Evolutionary conservation across 2,888 invertebrate species (phyloP).

Genomic region (Odontocerum albicorne): DNA sequence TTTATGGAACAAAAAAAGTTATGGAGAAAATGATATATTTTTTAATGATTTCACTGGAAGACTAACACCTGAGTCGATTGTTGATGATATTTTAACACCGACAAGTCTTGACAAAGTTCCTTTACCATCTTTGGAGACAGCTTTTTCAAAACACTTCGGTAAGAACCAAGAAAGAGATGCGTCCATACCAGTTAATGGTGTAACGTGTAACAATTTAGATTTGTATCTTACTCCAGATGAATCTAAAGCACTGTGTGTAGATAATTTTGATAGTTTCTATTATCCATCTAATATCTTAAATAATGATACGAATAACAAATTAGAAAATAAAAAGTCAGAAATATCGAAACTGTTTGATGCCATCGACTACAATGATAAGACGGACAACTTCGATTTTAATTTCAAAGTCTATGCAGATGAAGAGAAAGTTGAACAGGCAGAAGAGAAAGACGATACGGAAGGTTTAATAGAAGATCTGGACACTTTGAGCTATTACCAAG

Average conservation of each 20-base stretch:
- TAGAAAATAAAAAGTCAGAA: conserved; percentile 16
- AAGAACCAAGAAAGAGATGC: conserved; percentile 26
- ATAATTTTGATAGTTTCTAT: conserved; percentile 52
- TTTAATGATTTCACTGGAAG: conserved; percentile 22
- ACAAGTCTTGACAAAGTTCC: conserved; percentile 19
- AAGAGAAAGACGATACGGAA: conserved; percentile 14
- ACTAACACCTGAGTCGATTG: conserved; percentile 29
- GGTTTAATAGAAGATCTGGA: conserved; percentile 34
- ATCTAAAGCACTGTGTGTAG: conserved; percentile 37
- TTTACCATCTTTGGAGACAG: conserved; percentile 33
- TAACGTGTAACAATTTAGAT: conserved; percentile 33
- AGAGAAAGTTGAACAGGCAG: background rate
- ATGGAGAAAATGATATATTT: conserved; percentile 43
- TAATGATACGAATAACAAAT: background rate
- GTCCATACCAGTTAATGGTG: conserved; percentile 25
- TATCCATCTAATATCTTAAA: conserved; percentile 52
- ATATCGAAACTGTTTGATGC: conserved; percentile 27
- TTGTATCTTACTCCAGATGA: conserved; percentile 24
- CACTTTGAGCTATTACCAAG: conserved; percentile 29
- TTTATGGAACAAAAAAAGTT: conserved; percentile 44
- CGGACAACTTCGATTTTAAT: conserved; percentile 22
- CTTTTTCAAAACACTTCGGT: conserved; percentile 35
- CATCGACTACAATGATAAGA: conserved; percentile 19
- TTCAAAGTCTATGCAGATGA: conserved; percentile 13
- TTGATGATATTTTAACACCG: conserved; percentile 23